Conservation (phyloP, 1,140 invertebrate genomes). For the Bombus waltoni region DNA sequence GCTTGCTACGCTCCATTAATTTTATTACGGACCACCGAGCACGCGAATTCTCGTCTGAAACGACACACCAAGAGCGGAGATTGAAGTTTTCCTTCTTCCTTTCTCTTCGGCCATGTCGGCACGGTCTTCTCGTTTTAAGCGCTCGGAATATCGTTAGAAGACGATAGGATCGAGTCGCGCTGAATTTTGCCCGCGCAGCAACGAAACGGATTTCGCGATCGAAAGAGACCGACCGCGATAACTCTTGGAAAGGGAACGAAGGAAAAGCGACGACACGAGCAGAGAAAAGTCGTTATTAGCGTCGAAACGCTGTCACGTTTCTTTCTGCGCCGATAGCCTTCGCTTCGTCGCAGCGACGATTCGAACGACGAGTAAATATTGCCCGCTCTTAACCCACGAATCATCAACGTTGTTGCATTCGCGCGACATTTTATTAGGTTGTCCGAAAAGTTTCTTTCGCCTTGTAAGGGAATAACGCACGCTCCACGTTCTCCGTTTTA, state of each 20-base stretch:
- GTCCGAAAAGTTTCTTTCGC: no score
- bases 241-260: background rate
- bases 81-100: constrained; percentile 19
- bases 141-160: background rate
- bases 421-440: no score
- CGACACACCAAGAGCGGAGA: constrained; percentile 35
- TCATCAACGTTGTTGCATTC: no score
- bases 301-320: background rate
- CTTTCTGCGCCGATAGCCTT: background rate
- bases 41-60: constrained; percentile 56
- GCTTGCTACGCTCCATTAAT: constrained; percentile 73
- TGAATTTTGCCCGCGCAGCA: background rate
- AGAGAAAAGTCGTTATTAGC: background rate
- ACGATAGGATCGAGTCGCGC: background rate
- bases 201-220: background rate
- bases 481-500: no score
- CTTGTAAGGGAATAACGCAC: no score
- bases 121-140: background rate
- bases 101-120: background rate
- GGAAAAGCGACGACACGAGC: background rate
- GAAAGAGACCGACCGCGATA: background rate
- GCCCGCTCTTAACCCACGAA: no score
- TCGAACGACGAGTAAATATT: no score
- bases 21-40: constrained; percentile 71
- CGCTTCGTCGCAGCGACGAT: background rate